phyloP scores from a whole-genome alignment of 92 coral and sea anemone species.

The Phenganax subtilis region DNA sequence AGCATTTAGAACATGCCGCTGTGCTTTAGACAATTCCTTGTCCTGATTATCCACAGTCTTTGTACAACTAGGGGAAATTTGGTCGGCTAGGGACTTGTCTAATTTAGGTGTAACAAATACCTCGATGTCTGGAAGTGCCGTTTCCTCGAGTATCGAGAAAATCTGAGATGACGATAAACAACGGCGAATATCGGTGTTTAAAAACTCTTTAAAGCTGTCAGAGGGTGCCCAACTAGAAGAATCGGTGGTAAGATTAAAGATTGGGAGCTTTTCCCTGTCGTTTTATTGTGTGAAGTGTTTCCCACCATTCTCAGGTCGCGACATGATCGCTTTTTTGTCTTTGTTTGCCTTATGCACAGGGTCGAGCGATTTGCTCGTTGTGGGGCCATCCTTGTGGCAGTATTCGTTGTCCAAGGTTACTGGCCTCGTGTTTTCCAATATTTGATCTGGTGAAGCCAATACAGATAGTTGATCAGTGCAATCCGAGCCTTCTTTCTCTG shows the following conservation, averaged over 20 bases:
- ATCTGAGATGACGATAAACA: not conserved
- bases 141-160: not conserved
- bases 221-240: too few relatives aligned
- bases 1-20: constrained; percentile 13
- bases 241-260: too few relatives aligned
- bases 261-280: too few relatives aligned
- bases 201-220: too few relatives aligned
- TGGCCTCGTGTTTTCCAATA: too few relatives aligned
- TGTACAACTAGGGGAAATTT: not conserved
- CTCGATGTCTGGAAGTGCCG: not conserved
- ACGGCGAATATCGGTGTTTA: not conserved
- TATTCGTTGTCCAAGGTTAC: too few relatives aligned
- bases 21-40: not conserved
- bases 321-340: not conserved
- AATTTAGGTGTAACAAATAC: constrained; percentile 2
- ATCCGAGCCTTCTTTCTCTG: not conserved
- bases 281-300: too few relatives aligned
- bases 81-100: not conserved
- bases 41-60: not conserved
- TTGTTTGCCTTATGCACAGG: too few relatives aligned
- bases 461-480: too few relatives aligned
- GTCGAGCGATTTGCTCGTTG: not conserved
- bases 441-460: too few relatives aligned
- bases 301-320: not conserved
- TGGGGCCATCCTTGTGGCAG: not conserved